These are phyloP conservation scores for Liasis olivaceus DNA, from an alignment of 2,797 vertebrate genomes.

Conservation along the genomic window DNA sequence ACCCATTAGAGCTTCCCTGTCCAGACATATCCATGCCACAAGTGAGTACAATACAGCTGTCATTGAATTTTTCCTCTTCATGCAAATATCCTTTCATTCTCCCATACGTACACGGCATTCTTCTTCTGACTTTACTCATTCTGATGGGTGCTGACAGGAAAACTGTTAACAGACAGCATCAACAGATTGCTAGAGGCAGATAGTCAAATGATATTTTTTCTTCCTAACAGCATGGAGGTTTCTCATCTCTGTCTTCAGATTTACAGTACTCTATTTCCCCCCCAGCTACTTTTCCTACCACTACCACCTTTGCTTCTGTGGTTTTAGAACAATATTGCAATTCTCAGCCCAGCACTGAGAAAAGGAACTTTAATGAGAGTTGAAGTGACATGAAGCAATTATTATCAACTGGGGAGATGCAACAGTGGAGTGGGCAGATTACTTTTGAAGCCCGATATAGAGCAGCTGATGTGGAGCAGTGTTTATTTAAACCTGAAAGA, in stretches of 20 bases:
- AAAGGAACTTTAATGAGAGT: constrained; percentile 63
- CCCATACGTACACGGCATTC: constrained; percentile 61
- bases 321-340: background rate
- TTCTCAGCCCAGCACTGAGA: background rate
- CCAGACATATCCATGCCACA: background rate
- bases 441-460: constrained; percentile 58
- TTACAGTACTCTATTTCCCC: background rate
- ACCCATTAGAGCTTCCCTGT: background rate
- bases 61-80: constrained; percentile 33
- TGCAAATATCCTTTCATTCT: background rate
- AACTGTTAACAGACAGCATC: constrained; percentile 53
- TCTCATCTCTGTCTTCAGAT: constrained; percentile 10
- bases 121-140: constrained; percentile 51
- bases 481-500: constrained; percentile 60
- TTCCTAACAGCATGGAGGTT: constrained; percentile 56
- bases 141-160: constrained; percentile 57
- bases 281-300: constrained; percentile 6
- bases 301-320: constrained; percentile 38
- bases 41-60: background rate
- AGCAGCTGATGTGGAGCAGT: constrained; percentile 47
- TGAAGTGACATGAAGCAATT: constrained; percentile 69
- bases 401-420: constrained; percentile 48
- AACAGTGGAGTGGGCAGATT: constrained; percentile 45
- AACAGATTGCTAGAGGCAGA: constrained; percentile 58
- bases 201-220: constrained; percentile 55